Conservation (phyloP, 1,140 invertebrate genomes). For the Rhyzopertha dominica region DNA sequence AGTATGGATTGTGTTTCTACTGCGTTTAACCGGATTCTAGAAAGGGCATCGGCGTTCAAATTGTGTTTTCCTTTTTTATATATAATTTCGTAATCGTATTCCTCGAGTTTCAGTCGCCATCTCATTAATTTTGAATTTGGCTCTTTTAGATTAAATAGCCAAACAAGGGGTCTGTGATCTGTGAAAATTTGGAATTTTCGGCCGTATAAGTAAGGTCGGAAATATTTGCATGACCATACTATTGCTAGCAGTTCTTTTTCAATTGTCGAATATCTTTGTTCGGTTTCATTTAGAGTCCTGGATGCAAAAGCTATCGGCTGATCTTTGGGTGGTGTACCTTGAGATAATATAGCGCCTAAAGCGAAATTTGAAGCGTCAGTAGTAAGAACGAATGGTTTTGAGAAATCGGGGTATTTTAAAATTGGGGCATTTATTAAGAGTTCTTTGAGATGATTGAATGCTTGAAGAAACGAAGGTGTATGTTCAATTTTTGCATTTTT, state of each 20-base stretch:
- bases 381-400: constrained; percentile 36
- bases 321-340: no score
- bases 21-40: no score
- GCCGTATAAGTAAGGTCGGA: constrained; percentile 45
- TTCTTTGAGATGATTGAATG: no score
- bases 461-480: no score
- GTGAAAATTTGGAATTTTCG: constrained; percentile 46
- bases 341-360: constrained; percentile 35
- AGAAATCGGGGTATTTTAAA: constrained; percentile 40
- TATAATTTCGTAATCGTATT: constrained; percentile 20
- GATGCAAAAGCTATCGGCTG: no score
- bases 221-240: constrained; percentile 45
- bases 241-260: constrained; percentile 40
- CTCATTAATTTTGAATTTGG: constrained; percentile 39
- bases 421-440: no score
- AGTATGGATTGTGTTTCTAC: no score
- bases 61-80: constrained; percentile 29
- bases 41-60: constrained; percentile 23
- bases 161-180: constrained; percentile 48
- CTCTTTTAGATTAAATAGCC: constrained; percentile 37
- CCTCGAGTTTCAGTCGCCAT: constrained; percentile 32
- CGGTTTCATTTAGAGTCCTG: no score
- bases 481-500: no score
- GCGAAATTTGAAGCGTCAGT: constrained; percentile 42
- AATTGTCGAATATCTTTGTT: no score